phyloP scores from a whole-genome alignment of 1,140 invertebrate species.

The Sipha flava region DNA sequence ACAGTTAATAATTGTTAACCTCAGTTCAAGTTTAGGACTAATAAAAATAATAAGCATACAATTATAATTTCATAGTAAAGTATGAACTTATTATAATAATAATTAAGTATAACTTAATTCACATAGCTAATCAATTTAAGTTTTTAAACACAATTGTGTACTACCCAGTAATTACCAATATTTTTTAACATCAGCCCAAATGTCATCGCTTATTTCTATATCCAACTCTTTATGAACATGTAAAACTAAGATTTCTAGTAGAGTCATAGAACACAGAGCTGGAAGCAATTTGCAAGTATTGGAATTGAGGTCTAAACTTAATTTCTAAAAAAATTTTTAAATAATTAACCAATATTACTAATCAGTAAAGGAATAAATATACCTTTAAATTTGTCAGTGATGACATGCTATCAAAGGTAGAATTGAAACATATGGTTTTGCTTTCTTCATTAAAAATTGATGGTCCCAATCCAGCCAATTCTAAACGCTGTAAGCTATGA shows the following conservation, averaged over 20 bases:
- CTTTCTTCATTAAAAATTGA: neutral
- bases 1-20: conserved; percentile 12
- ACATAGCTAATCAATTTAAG: too few relatives aligned
- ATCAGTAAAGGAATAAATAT: neutral
- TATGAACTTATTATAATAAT: too few relatives aligned
- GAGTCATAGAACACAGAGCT: conserved; percentile 17
- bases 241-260: neutral
- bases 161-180: conserved; percentile 5
- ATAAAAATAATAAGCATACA: neutral
- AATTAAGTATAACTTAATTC: too few relatives aligned
- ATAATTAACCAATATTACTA: neutral
- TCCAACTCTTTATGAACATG: neutral
- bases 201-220: neutral
- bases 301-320: conserved; percentile 13
- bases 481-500: conserved; percentile 11
- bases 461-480: neutral
- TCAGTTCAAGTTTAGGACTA: conserved; percentile 24
- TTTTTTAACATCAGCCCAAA: conserved; percentile 17
- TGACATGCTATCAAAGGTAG: neutral
- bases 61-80: too few relatives aligned
- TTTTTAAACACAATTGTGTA: too few relatives aligned
- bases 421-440: neutral
- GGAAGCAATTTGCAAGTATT: conserved; percentile 3
- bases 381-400: conserved; percentile 20
- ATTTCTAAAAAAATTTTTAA: conserved; percentile 7